Evolutionary conservation across 2,797 vertebrate species (phyloP).

Genomic region (Atherinosoma microstoma): DNA sequence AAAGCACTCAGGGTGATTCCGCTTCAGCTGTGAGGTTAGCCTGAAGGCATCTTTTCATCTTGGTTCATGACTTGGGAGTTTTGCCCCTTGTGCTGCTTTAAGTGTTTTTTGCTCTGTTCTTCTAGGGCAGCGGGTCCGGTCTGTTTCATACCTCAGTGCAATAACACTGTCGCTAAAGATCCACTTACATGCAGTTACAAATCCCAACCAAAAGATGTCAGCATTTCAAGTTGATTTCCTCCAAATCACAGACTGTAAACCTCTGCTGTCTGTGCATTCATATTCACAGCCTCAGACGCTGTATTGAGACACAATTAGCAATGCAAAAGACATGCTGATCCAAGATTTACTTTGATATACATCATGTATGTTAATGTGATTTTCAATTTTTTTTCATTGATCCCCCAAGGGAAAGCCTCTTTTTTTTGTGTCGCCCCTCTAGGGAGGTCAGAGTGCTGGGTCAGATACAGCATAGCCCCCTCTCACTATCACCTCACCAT

Average conservation of each 20-base stretch:
- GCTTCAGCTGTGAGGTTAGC: slow-evolving; percentile 73
- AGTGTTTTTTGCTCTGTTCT: slow-evolving; percentile 64
- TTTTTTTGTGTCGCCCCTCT: slow-evolving; percentile 32
- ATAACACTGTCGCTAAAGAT: slow-evolving; percentile 24
- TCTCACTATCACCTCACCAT: slow-evolving; percentile 17
- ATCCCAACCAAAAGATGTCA: slow-evolving; percentile 81
- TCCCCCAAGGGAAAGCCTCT: slow-evolving; percentile 47
- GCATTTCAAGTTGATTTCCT: slow-evolving; percentile 69
- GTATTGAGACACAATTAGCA: slow-evolving; percentile 51
- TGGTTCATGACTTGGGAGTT: slow-evolving; percentile 67
- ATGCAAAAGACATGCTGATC: slow-evolving; percentile 44
- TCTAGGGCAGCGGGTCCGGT: slow-evolving; percentile 43
- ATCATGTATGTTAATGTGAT: slow-evolving; percentile 71
- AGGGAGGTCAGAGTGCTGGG: slow-evolving; percentile 50
- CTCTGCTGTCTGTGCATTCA: slow-evolving; percentile 26
- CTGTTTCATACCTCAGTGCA: slow-evolving; percentile 56
- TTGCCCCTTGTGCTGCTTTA: slow-evolving; percentile 64
- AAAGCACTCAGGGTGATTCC: slow-evolving; percentile 75
- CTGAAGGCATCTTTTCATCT: slow-evolving; percentile 74
- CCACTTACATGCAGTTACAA: slow-evolving; percentile 61
- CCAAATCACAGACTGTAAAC: slow-evolving; percentile 3
- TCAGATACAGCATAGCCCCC: slow-evolving; percentile 33
- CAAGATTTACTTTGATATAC: slow-evolving; percentile 67
- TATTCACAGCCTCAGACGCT: slow-evolving; percentile 26
- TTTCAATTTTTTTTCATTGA: slow-evolving; percentile 46